Base-by-base conservation (phyloP, 2,888 invertebrate species). In the Blera fallax region DNA sequence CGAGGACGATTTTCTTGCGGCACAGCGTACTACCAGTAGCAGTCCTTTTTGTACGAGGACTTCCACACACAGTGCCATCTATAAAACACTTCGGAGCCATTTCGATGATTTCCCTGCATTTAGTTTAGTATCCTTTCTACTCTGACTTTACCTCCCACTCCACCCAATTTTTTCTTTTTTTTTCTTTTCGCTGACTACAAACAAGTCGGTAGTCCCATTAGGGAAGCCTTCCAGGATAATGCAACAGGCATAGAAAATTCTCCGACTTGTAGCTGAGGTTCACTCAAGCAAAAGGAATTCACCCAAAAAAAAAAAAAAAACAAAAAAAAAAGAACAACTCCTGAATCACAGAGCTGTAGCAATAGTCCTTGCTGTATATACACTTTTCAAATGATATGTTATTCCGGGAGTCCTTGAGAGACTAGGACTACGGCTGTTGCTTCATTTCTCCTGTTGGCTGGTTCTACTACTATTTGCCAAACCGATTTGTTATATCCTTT, bases 231-330 rank as follows among this genome's bases (percentile, higher is more conserved):
- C 50, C 45, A 60, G 56, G 84, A 80, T 76, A 45, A 80, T 85
- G 69, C 85, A 85, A 85, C 85, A 85, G 85, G 85, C 85, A 81
- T 76, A 85, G 72, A 74, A 69, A 65, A 70, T 43, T 74, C 74
- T 64, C 29, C 29, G 73, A 65, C 81, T 81, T 74, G 78, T 85
- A 81, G 87, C 87, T 87, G 88, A 88, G 87, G 89, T 89, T 90
- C 90, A 90, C 88, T 90, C 90, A 90, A 91, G 90, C 90, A 91
- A 91, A 91, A 90, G 90, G 90, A 88, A 88, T 87, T 87, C 60
- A 84, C 77, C 72, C 54, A 76, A 74, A 65, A 43, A 72, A 65
- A 48, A 65, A 48, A 67, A 67, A 62, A 62, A 60, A 60, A 32
- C n/a, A n/a, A 72, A 18, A 37, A 18, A 29, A n/a, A 18, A 16